A percentile compares a stretch with the other conserved stretches of the same genome.
phyloP scores from a whole-genome alignment of 2,113 vertebrate species.

The Apteryx mantelli region DNA sequence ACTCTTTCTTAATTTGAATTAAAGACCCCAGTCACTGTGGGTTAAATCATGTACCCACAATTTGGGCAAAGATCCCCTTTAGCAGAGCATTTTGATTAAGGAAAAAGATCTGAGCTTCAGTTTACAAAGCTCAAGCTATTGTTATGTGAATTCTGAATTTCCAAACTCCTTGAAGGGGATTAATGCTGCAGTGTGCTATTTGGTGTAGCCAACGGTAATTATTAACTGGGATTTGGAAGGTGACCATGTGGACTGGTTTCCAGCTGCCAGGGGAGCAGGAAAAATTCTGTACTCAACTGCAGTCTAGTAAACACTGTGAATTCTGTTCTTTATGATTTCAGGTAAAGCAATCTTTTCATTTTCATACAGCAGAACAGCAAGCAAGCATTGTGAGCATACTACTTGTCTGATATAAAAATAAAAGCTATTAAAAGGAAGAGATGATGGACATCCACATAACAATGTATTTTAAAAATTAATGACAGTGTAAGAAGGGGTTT shows the following conservation, averaged over 20 bases:
- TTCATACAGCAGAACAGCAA: neutral
- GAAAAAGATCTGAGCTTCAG: neutral
- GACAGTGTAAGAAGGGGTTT: neutral
- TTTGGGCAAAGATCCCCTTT: neutral
- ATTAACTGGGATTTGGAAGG: neutral
- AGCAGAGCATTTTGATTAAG: neutral
- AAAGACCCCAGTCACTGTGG: neutral
- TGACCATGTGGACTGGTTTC: neutral
- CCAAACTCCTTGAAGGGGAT: neutral
- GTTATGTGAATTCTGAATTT: rapidly evolving
- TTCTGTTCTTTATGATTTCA: neutral
- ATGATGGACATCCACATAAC: neutral
- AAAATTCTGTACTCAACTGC: neutral
- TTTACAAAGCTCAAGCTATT: neutral
- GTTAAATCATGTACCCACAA: neutral
- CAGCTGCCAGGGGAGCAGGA: neutral
- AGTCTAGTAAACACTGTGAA: neutral
- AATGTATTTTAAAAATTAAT: conserved; percentile 42
- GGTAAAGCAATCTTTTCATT: neutral
- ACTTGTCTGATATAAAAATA: neutral
- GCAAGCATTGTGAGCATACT: neutral
- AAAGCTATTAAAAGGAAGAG: conserved; percentile 26
- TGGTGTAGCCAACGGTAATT: neutral
- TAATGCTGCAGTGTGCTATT: rapidly evolving
- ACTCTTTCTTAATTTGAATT: neutral